Conservation (phyloP, 2,888 invertebrate species). For the Baccha elongata region DNA sequence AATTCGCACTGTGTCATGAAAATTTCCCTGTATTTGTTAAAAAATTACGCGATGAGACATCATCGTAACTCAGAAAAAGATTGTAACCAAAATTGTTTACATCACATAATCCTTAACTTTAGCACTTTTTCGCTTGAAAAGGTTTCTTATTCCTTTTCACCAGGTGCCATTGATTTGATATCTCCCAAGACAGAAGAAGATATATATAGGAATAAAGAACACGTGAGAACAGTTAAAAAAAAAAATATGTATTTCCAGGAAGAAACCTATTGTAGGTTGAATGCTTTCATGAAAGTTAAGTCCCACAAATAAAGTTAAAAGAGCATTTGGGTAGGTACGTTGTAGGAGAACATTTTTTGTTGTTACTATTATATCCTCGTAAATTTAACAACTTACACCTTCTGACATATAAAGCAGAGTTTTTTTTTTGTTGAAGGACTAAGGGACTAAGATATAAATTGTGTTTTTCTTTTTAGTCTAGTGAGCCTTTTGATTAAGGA, state of each 20-base stretch:
- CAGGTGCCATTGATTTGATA: background rate
- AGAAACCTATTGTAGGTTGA: background rate
- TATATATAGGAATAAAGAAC: slow-evolving; percentile 10
- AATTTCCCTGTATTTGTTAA: too few relatives aligned
- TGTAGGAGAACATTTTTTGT: background rate
- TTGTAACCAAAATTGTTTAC: background rate
- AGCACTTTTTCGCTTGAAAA: slow-evolving; percentile 10
- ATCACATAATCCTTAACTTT: background rate
- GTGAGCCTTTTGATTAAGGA: too few relatives aligned
- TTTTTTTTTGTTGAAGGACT: too few relatives aligned
- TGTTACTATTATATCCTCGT: too few relatives aligned
- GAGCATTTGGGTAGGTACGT: background rate
- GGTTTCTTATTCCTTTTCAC: background rate
- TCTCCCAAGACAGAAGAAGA: background rate
- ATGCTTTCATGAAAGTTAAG: background rate
- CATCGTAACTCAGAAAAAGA: too few relatives aligned
- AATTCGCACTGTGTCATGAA: too few relatives aligned
- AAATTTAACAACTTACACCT: too few relatives aligned
- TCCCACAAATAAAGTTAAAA: background rate
- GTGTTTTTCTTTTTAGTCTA: too few relatives aligned
- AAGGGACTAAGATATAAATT: too few relatives aligned
- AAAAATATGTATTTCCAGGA: background rate
- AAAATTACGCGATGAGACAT: too few relatives aligned
- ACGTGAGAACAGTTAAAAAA: background rate
- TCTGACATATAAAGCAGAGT: too few relatives aligned